Percentiles rank a stretch among this genome's conserved stretches.
phyloP scores from a whole-genome alignment of 2,888 invertebrate species.

The Belgica antarctica region DNA sequence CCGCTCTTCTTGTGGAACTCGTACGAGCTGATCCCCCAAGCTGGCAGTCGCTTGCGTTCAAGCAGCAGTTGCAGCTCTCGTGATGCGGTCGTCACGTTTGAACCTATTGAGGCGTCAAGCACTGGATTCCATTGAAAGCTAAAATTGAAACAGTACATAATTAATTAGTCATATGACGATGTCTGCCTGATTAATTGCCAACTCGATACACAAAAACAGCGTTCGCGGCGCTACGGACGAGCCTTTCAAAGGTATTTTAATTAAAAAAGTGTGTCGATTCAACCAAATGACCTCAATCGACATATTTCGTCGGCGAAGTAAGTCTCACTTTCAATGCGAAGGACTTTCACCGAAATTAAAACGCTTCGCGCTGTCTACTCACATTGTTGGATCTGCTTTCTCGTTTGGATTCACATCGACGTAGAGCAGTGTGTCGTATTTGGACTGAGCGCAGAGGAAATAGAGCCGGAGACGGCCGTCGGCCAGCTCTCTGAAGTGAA shows the following conservation, averaged over 20 bases:
- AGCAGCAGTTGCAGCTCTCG: conserved; percentile 87
- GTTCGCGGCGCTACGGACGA: no score
- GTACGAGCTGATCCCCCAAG: conserved; percentile 92
- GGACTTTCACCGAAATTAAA: conserved; percentile 28
- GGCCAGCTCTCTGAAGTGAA: conserved; percentile 73
- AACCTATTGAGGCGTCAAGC: conserved; percentile 75
- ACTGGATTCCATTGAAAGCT: conserved; percentile 78
- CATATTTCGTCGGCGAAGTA: not conserved
- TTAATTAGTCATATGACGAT: not conserved
- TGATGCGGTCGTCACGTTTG: conserved; percentile 63
- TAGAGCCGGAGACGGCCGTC: conserved; percentile 83
- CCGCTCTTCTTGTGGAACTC: conserved; percentile 80
- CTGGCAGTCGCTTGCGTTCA: conserved; percentile 87
- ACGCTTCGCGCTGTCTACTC: conserved; percentile 28
- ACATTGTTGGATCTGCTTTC: conserved; percentile 50
- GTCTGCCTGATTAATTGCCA: no score
- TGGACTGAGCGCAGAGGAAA: conserved; percentile 82
- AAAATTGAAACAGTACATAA: conserved; percentile 47
- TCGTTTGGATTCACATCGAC: conserved; percentile 71
- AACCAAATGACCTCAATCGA: not conserved
- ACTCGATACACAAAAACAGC: no score
- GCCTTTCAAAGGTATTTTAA: no score
- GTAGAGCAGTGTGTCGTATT: conserved; percentile 83
- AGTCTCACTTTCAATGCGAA: not conserved
- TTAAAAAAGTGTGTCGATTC: not conserved